Evolutionary conservation across 2,888 invertebrate genomes (phyloP).

Genomic region (Drosophila mimetica): DNA sequence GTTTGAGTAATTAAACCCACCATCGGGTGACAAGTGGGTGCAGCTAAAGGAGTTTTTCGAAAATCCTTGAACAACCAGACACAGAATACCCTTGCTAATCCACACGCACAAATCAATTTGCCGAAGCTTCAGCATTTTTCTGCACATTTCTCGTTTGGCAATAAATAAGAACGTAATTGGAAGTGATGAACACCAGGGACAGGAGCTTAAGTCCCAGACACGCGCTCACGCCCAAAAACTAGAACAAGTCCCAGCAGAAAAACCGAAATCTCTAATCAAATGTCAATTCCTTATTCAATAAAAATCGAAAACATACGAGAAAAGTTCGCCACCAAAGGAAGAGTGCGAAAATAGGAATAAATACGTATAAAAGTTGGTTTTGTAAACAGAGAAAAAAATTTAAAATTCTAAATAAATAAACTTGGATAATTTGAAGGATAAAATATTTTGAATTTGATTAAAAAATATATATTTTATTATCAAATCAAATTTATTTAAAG

Average conservation of each 20-base stretch:
- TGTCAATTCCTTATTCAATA: slow-evolving; percentile 78
- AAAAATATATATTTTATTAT: neutral
- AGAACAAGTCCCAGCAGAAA: slow-evolving; percentile 33
- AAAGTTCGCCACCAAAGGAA: slow-evolving; percentile 26
- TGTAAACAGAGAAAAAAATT: neutral
- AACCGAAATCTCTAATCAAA: slow-evolving; percentile 72
- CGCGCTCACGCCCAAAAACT: slow-evolving; percentile 18
- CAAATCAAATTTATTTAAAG: neutral
- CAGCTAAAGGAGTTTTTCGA: neutral
- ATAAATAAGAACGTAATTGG: slow-evolving; percentile 78
- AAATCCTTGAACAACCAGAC: slow-evolving; percentile 2
- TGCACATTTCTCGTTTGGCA: slow-evolving; percentile 47
- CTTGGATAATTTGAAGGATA: no score
- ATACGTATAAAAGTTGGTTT: slow-evolving; percentile 33
- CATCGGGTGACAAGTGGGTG: slow-evolving; percentile 43
- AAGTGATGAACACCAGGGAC: slow-evolving; percentile 70
- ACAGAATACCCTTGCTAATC: slow-evolving; percentile 18
- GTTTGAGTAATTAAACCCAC: slow-evolving; percentile 78
- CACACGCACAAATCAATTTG: slow-evolving; percentile 73
- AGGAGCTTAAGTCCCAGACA: slow-evolving; percentile 17
- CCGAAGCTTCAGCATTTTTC: slow-evolving; percentile 12
- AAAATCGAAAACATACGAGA: slow-evolving; percentile 59
- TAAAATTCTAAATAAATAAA: neutral
- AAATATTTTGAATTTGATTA: no score
- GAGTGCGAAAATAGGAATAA: slow-evolving; percentile 50